Conservation (phyloP, 2,888 invertebrate species). For the Steinernema hermaphroditum region DNA sequence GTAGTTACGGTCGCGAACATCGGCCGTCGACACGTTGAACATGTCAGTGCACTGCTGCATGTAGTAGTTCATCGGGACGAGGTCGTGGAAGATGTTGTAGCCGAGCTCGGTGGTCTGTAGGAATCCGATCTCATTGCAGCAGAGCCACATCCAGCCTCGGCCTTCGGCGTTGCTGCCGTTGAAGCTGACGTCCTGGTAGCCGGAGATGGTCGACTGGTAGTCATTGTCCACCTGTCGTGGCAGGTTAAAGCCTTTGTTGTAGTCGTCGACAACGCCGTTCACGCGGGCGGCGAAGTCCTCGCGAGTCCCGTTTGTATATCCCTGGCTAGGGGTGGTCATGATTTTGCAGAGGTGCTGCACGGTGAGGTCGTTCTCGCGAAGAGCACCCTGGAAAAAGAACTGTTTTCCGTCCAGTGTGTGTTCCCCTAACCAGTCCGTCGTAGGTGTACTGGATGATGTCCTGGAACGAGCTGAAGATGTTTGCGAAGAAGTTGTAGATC, state of each 20-base stretch:
- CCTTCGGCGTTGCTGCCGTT: constrained; percentile 3
- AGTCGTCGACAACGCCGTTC: constrained; percentile 18
- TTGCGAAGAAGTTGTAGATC: constrained; percentile 52
- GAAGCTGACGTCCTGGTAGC: background rate
- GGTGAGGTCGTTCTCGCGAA: constrained; percentile 19
- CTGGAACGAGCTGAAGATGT: constrained; percentile 54
- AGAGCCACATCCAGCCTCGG: constrained; percentile 47
- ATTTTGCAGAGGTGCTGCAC: constrained; percentile 25
- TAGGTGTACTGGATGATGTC: constrained; percentile 63
- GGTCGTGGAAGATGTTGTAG: constrained; percentile 33
- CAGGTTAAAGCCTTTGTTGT: background rate
- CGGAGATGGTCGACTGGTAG: constrained; percentile 15
- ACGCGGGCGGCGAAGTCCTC: constrained; percentile 21
- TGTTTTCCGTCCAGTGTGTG: too few species aligned
- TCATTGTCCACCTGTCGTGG: background rate
- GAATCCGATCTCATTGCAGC: constrained; percentile 58
- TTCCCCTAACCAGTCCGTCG: constrained; percentile 55
- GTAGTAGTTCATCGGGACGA: constrained; percentile 40
- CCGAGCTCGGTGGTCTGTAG: constrained; percentile 58
- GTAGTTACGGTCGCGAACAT: constrained; percentile 32
- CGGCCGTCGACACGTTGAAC: constrained; percentile 40
- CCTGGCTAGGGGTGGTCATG: background rate
- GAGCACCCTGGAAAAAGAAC: background rate
- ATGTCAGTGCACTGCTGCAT: constrained; percentile 54
- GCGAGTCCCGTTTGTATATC: background rate